Evolutionary conservation across 1,140 invertebrate species (phyloP), one percentile per base, ranked within the genome.

Genomic region (Drosophila watanabei): DNA sequence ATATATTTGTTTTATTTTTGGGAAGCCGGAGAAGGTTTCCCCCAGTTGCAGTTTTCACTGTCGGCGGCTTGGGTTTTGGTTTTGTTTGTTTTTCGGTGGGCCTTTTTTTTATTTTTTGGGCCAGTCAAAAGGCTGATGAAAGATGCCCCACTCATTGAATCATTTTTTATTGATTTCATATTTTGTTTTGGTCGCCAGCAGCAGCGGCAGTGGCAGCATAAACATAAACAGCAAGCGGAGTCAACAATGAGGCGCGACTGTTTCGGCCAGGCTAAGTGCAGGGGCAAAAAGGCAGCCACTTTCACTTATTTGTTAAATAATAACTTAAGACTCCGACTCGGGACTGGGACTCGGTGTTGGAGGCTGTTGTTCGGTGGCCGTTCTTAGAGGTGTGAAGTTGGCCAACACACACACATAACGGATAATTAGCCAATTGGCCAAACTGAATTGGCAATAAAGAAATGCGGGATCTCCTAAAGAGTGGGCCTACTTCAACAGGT

Each of bases 301-400:
- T 92, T 91, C 80, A 83, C 77, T 79, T 86, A 82, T 88, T 91
- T 91, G 88, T 91, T 91, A 91, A 91, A 91, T 91, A 91, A 91
- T 91, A 83, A 88, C 80, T 82, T 65, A 57, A 57, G 54, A 41
- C 35, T 39, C 14, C 14, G 56, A 56, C 48, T 51, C 18, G 48
- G 48, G 49, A 18, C 28, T n/a, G 13, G 28, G 49, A 32, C 9
- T 51, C 16, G 24, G 16, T 3, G 28, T 43, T 54, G 32, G 56
- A 24, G 58, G 69, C 33, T 54, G 65, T 75, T 51, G 51, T 68
- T 60, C 41, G 49, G n/a, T n/a, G 16, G 51, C 77, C 54, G 70
- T 78, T 87, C 68, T 82, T 84, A 56, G 71, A 75, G 70, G 60
- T 78, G 68, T 80, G 65, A 60, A 45, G 28, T 72, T 62, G 57